These are phyloP conservation scores for Amphiura filiformis DNA, from an alignment of 35 echinoderm and acorn worm species.

Conservation along the genomic window DNA sequence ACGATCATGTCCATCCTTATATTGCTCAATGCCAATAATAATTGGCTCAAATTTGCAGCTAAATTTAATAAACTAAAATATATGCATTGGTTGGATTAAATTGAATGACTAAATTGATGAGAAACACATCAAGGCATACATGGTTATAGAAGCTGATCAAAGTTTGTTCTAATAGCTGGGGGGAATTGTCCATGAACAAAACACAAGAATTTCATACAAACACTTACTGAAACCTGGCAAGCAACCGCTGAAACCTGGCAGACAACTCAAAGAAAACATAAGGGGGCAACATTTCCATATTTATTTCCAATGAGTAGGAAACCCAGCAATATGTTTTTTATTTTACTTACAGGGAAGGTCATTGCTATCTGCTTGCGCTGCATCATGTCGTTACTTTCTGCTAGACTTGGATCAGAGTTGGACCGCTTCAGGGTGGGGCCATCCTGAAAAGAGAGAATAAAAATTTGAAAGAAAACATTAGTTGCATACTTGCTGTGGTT, in stretches of 20 bases:
- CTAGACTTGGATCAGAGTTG: conserved; percentile 83
- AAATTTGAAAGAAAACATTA: background rate
- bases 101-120: too few relatives aligned
- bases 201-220: background rate
- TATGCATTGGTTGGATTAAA: too few relatives aligned
- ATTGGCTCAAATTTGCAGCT: too few relatives aligned
- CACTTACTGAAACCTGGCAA: background rate
- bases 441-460: conserved; percentile 38
- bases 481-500: too few relatives aligned
- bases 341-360: conserved; percentile 85
- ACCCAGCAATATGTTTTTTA: background rate
- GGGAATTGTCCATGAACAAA: background rate
- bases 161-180: background rate
- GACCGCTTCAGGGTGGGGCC: conserved; percentile 66
- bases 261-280: background rate
- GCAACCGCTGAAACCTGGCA: background rate
- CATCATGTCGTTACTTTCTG: conserved; percentile 78
- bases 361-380: conserved; percentile 83
- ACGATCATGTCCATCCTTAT: too few relatives aligned
- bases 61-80: too few relatives aligned
- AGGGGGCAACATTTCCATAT: background rate
- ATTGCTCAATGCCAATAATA: too few relatives aligned
- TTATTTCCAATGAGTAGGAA: too few relatives aligned
- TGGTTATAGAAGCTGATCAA: too few relatives aligned
- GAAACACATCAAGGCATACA: too few relatives aligned